Evolutionary conservation across 2,113 vertebrate genomes (phyloP).

Genomic region (Ceuthmochares aereus): DNA sequence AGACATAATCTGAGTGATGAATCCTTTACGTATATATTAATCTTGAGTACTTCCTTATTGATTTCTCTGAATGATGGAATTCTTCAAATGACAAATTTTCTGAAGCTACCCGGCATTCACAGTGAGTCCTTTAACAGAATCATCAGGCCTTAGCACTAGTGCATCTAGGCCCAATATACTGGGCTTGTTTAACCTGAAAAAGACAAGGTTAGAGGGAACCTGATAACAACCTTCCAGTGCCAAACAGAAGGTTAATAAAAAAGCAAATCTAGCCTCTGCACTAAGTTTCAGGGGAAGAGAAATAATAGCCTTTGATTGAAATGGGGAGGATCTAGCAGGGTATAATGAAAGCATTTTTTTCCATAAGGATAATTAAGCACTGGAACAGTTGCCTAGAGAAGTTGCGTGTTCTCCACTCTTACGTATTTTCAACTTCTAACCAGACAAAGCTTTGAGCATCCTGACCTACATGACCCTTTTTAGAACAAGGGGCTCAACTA

Average conservation of each 20-base stretch:
- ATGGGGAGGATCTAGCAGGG: accelerated
- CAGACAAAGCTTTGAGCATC: background rate
- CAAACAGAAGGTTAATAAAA: background rate
- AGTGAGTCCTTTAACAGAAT: background rate
- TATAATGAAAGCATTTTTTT: background rate
- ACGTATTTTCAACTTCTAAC: background rate
- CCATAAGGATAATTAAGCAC: background rate
- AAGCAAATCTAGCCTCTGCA: background rate
- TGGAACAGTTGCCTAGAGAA: background rate
- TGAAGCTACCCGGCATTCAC: background rate
- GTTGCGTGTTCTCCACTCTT: background rate
- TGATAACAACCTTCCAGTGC: background rate
- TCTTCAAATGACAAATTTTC: background rate
- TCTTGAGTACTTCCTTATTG: background rate
- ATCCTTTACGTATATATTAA: background rate
- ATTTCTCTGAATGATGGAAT: background rate
- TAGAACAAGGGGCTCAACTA: background rate
- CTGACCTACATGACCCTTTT: background rate
- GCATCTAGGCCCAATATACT: background rate
- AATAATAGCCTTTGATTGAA: background rate
- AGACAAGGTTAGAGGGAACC: background rate
- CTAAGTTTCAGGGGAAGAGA: background rate
- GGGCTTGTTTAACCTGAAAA: background rate
- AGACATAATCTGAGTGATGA: accelerated
- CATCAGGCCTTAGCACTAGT: background rate